Conservation (phyloP, 2,113 vertebrate species). For the Calyptomena viridis region DNA sequence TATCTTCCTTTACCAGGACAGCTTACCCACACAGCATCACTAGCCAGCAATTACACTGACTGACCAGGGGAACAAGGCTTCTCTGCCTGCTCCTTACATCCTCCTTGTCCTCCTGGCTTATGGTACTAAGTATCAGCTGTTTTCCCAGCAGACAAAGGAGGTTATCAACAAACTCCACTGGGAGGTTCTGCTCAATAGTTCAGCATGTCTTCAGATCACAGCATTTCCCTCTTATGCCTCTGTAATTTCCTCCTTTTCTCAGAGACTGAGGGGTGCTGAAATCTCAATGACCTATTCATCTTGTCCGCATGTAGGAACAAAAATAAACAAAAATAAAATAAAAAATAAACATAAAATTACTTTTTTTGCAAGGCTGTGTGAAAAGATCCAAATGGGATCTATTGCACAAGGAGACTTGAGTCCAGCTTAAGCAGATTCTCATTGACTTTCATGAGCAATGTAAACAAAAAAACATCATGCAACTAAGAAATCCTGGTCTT, state of each 20-base stretch:
- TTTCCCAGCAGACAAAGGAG: background rate
- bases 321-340: too few relatives aligned
- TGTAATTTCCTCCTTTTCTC: background rate
- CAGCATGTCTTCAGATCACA: accelerated
- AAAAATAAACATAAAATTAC: background rate
- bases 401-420: background rate
- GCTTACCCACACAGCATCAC: background rate
- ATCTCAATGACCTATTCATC: background rate
- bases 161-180: background rate
- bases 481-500: background rate
- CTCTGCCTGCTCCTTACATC: background rate
- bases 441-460: background rate
- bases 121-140: background rate
- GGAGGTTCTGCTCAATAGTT: background rate
- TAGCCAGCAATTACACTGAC: background rate
- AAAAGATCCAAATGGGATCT: background rate
- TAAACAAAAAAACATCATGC: background rate
- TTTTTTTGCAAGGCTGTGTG: background rate
- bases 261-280: background rate
- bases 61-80: background rate
- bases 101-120: background rate
- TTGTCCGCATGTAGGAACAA: too few relatives aligned
- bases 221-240: accelerated
- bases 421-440: background rate
- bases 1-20: background rate